Evolutionary conservation across 2,888 invertebrate genomes (phyloP).

Genomic region (Trachelus stipa): DNA sequence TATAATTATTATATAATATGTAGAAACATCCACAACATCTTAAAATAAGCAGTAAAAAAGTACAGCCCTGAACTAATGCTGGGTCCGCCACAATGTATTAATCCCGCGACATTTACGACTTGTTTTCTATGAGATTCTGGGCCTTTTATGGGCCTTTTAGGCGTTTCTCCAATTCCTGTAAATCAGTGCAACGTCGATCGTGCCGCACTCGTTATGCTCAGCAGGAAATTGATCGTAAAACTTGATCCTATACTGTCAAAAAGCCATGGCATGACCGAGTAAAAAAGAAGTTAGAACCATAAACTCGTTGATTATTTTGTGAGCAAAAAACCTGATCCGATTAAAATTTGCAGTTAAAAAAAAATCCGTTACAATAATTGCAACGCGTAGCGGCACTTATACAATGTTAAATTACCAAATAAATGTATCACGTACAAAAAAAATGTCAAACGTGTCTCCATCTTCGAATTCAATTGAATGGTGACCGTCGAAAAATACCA

Average conservation of each 20-base stretch:
- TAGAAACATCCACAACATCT: neutral
- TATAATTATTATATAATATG: neutral
- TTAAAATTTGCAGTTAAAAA: neutral
- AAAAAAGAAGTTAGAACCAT: neutral
- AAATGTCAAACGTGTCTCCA: neutral
- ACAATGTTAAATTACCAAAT: neutral
- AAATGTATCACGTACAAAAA: neutral
- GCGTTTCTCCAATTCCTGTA: slow-evolving; percentile 27
- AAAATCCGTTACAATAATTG: neutral
- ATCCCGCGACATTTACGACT: slow-evolving; percentile 42
- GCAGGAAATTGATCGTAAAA: slow-evolving; percentile 49
- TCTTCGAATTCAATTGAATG: neutral
- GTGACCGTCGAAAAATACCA: neutral
- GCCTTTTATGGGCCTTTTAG: slow-evolving; percentile 33
- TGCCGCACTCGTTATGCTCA: slow-evolving; percentile 28
- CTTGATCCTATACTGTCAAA: slow-evolving; percentile 16
- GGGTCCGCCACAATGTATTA: slow-evolving; percentile 37
- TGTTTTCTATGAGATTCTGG: slow-evolving; percentile 29
- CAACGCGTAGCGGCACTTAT: neutral
- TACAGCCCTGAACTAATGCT: neutral
- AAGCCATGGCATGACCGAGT: neutral
- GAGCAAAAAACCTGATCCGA: neutral
- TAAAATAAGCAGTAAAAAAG: neutral
- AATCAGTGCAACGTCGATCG: slow-evolving; percentile 28
- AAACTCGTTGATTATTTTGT: neutral